phyloP scores from a whole-genome alignment of 2,888 invertebrate species.

The Deilephila porcellus region DNA sequence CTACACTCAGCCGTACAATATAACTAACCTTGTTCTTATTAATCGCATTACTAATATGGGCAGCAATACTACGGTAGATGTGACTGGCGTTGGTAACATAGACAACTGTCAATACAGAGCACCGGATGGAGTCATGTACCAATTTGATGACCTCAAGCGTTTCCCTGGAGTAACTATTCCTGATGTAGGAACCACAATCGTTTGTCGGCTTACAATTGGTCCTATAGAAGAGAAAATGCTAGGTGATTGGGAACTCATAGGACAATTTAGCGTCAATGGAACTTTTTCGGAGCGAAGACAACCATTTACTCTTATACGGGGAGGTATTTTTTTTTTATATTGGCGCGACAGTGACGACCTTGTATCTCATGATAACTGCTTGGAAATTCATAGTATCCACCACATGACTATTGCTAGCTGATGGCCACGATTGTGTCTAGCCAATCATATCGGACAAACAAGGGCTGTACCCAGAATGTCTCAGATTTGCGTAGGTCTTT shows the following conservation, averaged over 20 bases:
- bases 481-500: too few relatives aligned
- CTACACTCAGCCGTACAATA: slow-evolving; percentile 54
- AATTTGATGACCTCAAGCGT: slow-evolving; percentile 28
- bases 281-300: slow-evolving; percentile 47
- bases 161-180: slow-evolving; percentile 44
- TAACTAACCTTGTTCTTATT: slow-evolving; percentile 41
- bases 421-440: too few relatives aligned
- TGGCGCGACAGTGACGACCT: too few relatives aligned
- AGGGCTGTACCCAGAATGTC: too few relatives aligned
- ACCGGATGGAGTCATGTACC: slow-evolving; percentile 44
- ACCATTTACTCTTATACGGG: slow-evolving; percentile 47
- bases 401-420: too few relatives aligned
- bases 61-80: slow-evolving; percentile 39
- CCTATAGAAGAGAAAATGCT: slow-evolving; percentile 48
- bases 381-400: too few relatives aligned
- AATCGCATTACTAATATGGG: slow-evolving; percentile 47
- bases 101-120: slow-evolving; percentile 46
- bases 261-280: slow-evolving; percentile 52
- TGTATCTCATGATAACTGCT: too few relatives aligned
- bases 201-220: slow-evolving; percentile 48
- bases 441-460: too few relatives aligned
- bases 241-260: slow-evolving; percentile 55
- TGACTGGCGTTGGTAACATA: slow-evolving; percentile 41
- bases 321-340: slow-evolving; percentile 47
- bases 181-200: slow-evolving; percentile 27